Evolutionary conservation across 2,888 invertebrate species (phyloP), one percentile per base, ranked within the genome.

Genomic region (Miltochrista miniata): DNA sequence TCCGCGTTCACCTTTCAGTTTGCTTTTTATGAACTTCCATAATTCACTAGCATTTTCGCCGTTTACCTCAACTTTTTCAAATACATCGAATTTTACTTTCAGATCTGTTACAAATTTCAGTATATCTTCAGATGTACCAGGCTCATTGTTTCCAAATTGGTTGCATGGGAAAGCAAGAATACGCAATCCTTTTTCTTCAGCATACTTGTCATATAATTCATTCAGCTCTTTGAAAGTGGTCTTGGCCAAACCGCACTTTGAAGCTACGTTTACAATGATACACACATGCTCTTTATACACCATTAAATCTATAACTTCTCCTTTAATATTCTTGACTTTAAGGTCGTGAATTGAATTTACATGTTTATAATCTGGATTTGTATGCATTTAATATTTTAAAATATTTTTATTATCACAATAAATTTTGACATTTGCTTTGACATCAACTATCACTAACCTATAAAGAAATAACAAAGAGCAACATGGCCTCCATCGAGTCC

Each of bases 111-210:
- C 83, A 63, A 93, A 93, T 51, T 85, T 87, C 56, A 92, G 10
- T 61, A 93, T 93, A 15, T 92, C 90, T 0, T 90, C 92, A 12
- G 84, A 65, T 45, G 67, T 74, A 1, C 93, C 93, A 5, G 94
- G 93, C 64, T 93, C 93, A 73, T 93, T 91, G 1, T 90, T 87
- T 34, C 83, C 92, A 63, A 96, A 96, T 74, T 96, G 96, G 79
- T 96, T 96, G 81, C 96, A 96, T 1, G 96, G 96, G 75, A 96
- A 96, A 3, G 93, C 95, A 47, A 96, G 87, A 63, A 96, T 95
- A 63, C 91, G 90, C 48, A 96, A 30, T 15, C 71, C 77, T 73
- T 94, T 92, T 14, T 89, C 83, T 63, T 94, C 94, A 45, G 88
- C 90, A 76, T 94, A 94, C 70, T 94, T 90, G 53, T 94, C 93